Evolutionary conservation across 2,888 invertebrate species (phyloP).

Genomic region (Pseudococcus viburni): DNA sequence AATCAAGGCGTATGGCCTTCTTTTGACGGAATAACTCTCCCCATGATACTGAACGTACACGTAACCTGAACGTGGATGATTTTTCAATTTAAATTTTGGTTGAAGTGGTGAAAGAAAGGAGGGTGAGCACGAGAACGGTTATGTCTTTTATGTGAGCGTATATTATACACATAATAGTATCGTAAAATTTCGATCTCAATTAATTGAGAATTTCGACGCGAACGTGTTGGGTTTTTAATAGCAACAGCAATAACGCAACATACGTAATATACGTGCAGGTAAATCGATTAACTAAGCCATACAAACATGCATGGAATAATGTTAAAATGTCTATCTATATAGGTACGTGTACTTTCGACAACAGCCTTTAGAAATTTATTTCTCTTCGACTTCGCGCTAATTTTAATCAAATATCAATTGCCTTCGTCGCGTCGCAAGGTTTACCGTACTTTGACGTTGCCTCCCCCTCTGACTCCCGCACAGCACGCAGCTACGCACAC

Average conservation of each 20-base stretch:
- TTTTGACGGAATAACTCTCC: no score
- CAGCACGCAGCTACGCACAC: no score
- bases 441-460: background rate
- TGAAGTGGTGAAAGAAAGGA: background rate
- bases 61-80: background rate
- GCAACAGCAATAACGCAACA: background rate
- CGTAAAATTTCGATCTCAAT: constrained; percentile 40
- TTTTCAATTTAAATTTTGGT: constrained; percentile 14
- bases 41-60: no score
- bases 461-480: no score
- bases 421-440: background rate
- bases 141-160: background rate
- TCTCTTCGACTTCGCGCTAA: constrained; percentile 4
- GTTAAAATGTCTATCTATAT: background rate
- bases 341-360: background rate
- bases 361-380: constrained; percentile 42
- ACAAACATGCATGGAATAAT: constrained; percentile 17
- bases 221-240: constrained; percentile 15
- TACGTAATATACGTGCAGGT: background rate
- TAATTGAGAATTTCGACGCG: background rate
- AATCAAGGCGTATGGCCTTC: background rate
- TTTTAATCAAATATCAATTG: constrained; percentile 30
- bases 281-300: constrained; percentile 38
- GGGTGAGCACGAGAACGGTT: background rate
- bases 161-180: background rate